A percentile compares a stretch with the other conserved stretches of the same genome.
Conservation (phyloP, 2,113 vertebrate species). For the Phoxinus phoxinus region DNA sequence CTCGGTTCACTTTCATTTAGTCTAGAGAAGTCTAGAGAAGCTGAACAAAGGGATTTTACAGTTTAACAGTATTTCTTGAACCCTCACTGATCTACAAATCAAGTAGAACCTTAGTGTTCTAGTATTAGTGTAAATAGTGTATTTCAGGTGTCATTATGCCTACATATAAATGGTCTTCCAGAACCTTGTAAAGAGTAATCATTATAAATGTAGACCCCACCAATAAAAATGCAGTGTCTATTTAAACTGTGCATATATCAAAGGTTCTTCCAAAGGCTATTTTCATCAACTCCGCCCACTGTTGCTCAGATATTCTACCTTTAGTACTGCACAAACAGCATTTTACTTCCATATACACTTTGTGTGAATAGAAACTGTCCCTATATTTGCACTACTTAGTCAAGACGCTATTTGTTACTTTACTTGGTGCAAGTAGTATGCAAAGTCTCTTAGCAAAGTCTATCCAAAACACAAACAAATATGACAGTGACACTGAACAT, state of each 20-base stretch:
- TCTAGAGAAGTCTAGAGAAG: neutral
- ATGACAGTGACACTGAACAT: neutral
- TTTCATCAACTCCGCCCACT: neutral
- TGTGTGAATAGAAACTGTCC: neutral
- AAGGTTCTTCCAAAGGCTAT: neutral
- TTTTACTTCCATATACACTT: neutral
- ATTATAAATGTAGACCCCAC: neutral
- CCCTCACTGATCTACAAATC: neutral
- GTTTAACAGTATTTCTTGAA: neutral
- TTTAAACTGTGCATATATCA: neutral
- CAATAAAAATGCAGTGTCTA: neutral
- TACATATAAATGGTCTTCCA: neutral
- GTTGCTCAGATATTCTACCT: neutral
- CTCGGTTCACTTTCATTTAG: slow-evolving; percentile 17
- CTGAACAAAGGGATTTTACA: neutral
- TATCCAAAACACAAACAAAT: neutral
- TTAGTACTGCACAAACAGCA: neutral
- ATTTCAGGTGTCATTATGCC: neutral
- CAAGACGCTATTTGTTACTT: neutral
- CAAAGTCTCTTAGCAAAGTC: neutral
- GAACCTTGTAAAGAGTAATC: neutral
- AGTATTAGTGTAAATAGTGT: too few species aligned
- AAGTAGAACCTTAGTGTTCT: neutral
- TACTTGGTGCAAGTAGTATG: neutral
- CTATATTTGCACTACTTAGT: too few species aligned